Evolutionary conservation across 2,797 vertebrate genomes (phyloP).

Genomic region (Rousettus madagascariensis): DNA sequence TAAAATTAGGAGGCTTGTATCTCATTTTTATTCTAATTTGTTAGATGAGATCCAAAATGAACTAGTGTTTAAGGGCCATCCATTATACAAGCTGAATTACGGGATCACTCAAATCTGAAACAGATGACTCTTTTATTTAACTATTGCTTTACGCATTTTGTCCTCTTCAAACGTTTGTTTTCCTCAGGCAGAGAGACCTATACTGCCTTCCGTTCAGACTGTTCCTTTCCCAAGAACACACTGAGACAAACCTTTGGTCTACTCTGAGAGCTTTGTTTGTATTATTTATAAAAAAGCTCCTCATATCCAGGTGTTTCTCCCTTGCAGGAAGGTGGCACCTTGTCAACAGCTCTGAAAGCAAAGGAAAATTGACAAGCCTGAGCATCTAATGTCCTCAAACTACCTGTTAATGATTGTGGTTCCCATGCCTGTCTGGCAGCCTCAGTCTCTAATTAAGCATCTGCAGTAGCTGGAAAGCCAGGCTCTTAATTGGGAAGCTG

Average conservation of each 20-base stretch:
- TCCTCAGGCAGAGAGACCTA: neutral
- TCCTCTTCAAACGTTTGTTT: slow-evolving; percentile 83
- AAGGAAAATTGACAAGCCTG: slow-evolving; percentile 81
- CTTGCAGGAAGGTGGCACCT: slow-evolving; percentile 68
- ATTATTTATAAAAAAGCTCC: slow-evolving; percentile 47
- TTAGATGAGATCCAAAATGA: slow-evolving; percentile 82
- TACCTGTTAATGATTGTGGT: slow-evolving; percentile 85
- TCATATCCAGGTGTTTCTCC: slow-evolving; percentile 58
- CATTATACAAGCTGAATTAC: slow-evolving; percentile 88
- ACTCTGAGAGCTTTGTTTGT: neutral
- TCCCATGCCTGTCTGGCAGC: slow-evolving; percentile 85
- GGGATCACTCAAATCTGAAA: slow-evolving; percentile 86
- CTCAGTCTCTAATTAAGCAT: slow-evolving; percentile 88
- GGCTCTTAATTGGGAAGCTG: slow-evolving; percentile 85
- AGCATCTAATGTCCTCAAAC: slow-evolving; percentile 80
- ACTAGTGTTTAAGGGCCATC: slow-evolving; percentile 84
- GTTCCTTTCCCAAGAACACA: neutral
- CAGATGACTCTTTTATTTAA: slow-evolving; percentile 86
- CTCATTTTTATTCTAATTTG: slow-evolving; percentile 20
- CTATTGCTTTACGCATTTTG: slow-evolving; percentile 85
- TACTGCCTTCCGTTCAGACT: neutral
- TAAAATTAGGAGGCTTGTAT: neutral
- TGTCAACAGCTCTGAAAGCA: slow-evolving; percentile 75
- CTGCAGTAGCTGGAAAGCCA: slow-evolving; percentile 85
- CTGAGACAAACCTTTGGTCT: neutral